Percentiles rank a stretch among this genome's conserved stretches.
phyloP scores from a whole-genome alignment of 2,113 vertebrate species.

The Boulengerochromis microlepis region DNA sequence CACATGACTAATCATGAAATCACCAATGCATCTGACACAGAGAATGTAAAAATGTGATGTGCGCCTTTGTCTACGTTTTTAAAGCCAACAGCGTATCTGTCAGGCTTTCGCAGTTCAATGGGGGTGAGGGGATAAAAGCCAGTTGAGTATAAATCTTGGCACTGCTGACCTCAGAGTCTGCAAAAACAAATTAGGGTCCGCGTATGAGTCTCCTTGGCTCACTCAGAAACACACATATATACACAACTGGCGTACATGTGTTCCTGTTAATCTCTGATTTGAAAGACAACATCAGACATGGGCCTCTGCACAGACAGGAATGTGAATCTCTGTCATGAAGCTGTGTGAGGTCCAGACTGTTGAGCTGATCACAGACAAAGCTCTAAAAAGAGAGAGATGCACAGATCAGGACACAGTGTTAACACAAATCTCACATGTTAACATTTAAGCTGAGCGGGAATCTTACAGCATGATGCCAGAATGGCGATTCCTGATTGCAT shows the following conservation, averaged over 20 bases:
- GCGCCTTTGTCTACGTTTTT: not conserved
- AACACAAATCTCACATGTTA: not conserved
- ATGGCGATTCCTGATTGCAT: not conserved
- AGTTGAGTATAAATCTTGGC: conserved; percentile 35
- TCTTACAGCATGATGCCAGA: not conserved
- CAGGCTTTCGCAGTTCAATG: conserved; percentile 16
- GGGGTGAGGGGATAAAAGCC: conserved; percentile 10
- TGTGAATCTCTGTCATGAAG: conserved; percentile 1
- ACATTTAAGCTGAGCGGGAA: not conserved
- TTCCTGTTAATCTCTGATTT: conserved; percentile 51
- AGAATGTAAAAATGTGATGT: not conserved
- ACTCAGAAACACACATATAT: conserved; percentile 1
- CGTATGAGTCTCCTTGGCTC: conserved; percentile 7
- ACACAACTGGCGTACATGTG: conserved; percentile 51
- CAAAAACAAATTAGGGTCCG: conserved; percentile 35
- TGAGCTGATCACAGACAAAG: not conserved
- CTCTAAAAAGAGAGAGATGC: not conserved
- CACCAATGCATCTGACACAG: not conserved
- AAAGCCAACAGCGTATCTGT: not conserved
- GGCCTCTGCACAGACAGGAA: not conserved
- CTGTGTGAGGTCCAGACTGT: conserved; percentile 28
- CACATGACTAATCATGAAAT: not conserved
- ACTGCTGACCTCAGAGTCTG: conserved; percentile 16
- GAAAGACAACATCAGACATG: conserved; percentile 47
- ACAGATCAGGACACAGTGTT: not conserved